These are phyloP conservation scores for Euschistus heros DNA, from an alignment of 1,140 invertebrate genomes.

Conservation along the genomic window DNA sequence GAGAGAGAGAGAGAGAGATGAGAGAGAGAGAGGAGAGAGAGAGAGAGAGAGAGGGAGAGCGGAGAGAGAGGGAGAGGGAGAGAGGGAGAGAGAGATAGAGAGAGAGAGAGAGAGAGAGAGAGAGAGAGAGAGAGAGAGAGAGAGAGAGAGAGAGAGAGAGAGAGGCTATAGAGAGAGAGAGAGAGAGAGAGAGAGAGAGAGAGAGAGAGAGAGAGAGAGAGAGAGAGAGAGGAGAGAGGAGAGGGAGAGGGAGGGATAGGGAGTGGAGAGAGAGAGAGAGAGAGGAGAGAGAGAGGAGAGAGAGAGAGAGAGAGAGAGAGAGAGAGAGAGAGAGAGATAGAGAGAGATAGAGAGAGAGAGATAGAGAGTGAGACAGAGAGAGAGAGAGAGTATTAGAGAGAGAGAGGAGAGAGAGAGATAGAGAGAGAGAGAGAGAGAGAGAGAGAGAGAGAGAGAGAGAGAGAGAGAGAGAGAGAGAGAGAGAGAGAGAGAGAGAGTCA, in stretches of 20 bases:
- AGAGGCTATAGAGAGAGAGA: background rate
- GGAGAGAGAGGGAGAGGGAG: background rate
- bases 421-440: background rate
- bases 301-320: background rate
- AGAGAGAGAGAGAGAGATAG: background rate
- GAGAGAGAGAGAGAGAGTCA: conserved; percentile 10
- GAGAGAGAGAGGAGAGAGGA: conserved; percentile 14
- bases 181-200: background rate
- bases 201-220: background rate
- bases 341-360: conserved; percentile 13
- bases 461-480: background rate
- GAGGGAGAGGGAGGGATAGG: conserved; percentile 28
- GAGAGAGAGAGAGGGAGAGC: background rate
- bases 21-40: background rate
- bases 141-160: background rate
- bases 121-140: background rate
- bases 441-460: background rate
- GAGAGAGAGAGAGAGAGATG: background rate
- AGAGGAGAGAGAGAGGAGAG: conserved; percentile 26
- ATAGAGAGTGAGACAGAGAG: conserved; percentile 5
- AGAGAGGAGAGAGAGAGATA: background rate
- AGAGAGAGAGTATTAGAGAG: background rate
- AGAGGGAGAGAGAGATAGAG: background rate
- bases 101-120: conserved; percentile 8
- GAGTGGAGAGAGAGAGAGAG: conserved; percentile 27